These are phyloP conservation scores for Phenganax stokvisi DNA, from an alignment of 92 coral and sea anemone species.

Conservation along the genomic window DNA sequence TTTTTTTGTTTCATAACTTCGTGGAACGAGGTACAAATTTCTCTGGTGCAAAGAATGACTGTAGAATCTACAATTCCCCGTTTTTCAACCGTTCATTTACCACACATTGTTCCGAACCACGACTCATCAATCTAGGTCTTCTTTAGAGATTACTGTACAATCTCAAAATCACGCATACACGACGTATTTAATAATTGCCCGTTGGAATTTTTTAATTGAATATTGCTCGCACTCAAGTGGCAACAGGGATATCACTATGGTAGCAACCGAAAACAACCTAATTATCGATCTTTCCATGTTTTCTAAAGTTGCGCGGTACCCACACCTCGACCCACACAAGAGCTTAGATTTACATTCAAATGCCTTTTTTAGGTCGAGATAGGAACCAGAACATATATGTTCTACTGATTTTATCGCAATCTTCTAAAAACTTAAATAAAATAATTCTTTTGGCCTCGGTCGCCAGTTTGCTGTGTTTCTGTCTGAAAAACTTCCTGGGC, in stretches of 20 bases:
- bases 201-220: conserved; percentile 1
- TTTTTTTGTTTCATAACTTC: too few species aligned
- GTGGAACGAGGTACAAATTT: too few species aligned
- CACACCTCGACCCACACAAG: background rate
- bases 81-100: too few species aligned
- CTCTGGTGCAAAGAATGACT: too few species aligned
- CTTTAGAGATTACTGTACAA: too few species aligned
- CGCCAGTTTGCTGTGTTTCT: background rate
- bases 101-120: too few species aligned
- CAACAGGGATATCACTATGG: background rate
- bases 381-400: background rate
- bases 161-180: too few species aligned
- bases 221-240: background rate
- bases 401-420: background rate
- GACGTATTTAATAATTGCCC: background rate
- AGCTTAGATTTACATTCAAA: background rate
- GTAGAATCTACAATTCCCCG: too few species aligned
- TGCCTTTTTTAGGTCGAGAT: background rate
- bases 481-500: conserved; percentile 10
- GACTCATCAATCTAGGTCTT: too few species aligned
- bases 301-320: background rate
- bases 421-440: background rate
- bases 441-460: background rate
- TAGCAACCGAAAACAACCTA: background rate
- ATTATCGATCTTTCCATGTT: conserved; percentile 2